A percentile compares a stretch with the other conserved stretches of the same genome.
Conservation (phyloP, 2,113 vertebrate genomes). For the Saimiri boliviensis region DNA sequence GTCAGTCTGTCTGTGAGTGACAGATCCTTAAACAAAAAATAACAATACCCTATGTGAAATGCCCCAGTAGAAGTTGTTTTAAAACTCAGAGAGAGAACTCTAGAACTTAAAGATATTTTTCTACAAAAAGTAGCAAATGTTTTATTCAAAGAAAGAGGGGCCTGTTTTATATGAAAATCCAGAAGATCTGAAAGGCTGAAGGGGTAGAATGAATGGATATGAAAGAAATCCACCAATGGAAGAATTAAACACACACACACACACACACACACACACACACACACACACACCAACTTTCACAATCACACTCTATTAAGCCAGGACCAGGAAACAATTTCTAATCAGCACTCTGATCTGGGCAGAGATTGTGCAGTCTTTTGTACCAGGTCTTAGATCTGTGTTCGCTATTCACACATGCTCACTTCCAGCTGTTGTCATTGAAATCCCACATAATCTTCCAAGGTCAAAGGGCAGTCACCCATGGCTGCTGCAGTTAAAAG, state of each 20-base stretch:
- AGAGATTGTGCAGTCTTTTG: slow-evolving; percentile 87
- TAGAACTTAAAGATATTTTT: neutral
- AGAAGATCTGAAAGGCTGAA: neutral
- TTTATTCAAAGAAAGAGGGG: neutral
- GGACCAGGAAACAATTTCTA: slow-evolving; percentile 89
- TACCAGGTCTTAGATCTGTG: slow-evolving; percentile 86
- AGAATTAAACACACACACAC: neutral
- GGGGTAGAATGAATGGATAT: neutral
- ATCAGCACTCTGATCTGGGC: slow-evolving; percentile 87
- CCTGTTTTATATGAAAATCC: neutral
- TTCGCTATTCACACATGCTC: slow-evolving; percentile 87
- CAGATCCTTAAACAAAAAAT: slow-evolving; percentile 22
- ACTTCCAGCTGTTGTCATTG: slow-evolving; percentile 91
- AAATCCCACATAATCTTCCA: slow-evolving; percentile 91
- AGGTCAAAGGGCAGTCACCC: slow-evolving; percentile 91
- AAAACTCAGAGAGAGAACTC: neutral
- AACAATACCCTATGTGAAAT: neutral
- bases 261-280: too few species aligned
- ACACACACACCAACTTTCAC: slow-evolving; percentile 77
- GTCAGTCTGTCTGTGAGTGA: neutral
- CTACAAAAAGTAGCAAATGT: neutral
- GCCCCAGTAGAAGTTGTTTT: neutral
- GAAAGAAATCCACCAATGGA: neutral
- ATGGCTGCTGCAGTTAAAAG: slow-evolving; percentile 90
- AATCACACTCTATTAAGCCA: slow-evolving; percentile 88